phyloP scores from a whole-genome alignment of 2,113 vertebrate genomes.

The Calyptomena viridis region DNA sequence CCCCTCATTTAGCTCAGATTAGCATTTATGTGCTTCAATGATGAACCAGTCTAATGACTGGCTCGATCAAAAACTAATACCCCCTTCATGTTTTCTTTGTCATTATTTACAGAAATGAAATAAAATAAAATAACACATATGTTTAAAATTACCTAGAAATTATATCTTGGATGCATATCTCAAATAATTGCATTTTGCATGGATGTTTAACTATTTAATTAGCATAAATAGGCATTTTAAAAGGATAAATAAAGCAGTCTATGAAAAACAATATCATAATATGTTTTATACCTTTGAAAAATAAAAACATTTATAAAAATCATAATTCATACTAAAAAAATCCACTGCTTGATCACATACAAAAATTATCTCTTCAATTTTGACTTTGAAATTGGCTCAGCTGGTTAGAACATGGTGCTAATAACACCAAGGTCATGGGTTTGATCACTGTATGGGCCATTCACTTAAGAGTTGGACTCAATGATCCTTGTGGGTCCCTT shows the following conservation, averaged over 20 bases:
- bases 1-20: background rate
- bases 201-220: background rate
- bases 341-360: background rate
- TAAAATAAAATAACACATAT: background rate
- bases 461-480: background rate
- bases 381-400: background rate
- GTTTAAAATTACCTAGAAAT: background rate
- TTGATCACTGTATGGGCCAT: background rate
- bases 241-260: background rate
- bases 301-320: background rate
- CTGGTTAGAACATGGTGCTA: background rate
- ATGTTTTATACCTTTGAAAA: background rate
- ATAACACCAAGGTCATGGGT: background rate
- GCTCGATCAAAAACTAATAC: background rate
- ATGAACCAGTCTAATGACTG: background rate
- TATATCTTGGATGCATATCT: background rate
- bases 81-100: background rate
- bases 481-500: background rate
- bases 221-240: background rate
- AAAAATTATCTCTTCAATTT: background rate
- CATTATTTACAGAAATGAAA: background rate
- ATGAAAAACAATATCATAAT: background rate
- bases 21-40: background rate
- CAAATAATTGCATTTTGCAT: background rate
- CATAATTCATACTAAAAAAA: background rate